Evolutionary conservation across 2,888 invertebrate species (phyloP).

Genomic region (Ophonus ardosiacus): DNA sequence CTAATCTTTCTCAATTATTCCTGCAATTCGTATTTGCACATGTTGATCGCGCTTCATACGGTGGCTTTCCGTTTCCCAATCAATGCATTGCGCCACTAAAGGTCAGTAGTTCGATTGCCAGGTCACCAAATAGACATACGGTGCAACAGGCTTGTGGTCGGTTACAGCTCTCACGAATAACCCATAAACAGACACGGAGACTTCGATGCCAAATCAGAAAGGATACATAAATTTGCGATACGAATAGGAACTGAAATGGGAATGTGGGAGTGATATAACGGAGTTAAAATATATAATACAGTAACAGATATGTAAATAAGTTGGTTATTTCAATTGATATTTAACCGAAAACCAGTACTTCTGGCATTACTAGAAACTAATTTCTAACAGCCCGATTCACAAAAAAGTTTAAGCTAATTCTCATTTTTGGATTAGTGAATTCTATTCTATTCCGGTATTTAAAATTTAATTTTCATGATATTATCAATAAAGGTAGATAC

Average conservation of each 20-base stretch:
- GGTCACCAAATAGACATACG: conserved; percentile 65
- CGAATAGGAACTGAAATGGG: neutral
- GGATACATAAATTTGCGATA: neutral
- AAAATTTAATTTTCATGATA: no score
- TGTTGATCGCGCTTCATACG: neutral
- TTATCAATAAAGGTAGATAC: no score
- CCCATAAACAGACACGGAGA: conserved; percentile 39
- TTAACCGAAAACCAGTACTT: no score
- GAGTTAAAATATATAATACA: no score
- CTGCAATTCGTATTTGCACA: neutral
- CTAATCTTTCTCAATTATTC: neutral
- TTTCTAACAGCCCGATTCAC: no score
- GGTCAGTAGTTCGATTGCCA: conserved; percentile 72
- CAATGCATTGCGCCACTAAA: conserved; percentile 69
- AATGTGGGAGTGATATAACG: neutral
- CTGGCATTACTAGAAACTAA: no score
- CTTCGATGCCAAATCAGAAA: conserved; percentile 42
- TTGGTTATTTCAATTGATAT: no score
- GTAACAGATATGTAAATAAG: no score
- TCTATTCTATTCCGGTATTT: no score
- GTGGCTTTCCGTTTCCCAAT: conserved; percentile 55
- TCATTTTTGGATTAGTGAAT: no score
- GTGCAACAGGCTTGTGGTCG: neutral
- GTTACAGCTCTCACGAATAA: conserved; percentile 68
- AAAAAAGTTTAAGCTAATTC: no score